Percentiles rank a stretch among this genome's conserved stretches.
Evolutionary conservation across 1,140 invertebrate genomes (phyloP).

Genomic region (Drosophila pectinifera): DNA sequence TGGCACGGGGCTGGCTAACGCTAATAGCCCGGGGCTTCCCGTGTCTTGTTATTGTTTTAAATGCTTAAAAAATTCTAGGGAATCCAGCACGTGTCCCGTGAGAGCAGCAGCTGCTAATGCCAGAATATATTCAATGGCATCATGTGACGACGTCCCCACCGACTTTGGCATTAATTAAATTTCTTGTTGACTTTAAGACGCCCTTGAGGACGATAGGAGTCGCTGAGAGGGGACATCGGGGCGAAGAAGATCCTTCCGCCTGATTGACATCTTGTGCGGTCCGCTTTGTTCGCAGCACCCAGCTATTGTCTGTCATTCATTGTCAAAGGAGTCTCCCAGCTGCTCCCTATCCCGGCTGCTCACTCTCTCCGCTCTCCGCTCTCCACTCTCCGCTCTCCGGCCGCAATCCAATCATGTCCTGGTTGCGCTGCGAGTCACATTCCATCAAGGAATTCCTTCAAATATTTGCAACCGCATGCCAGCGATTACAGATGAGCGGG

Average conservation of each 20-base stretch:
- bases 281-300: conserved; percentile 32
- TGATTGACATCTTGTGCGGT: conserved; percentile 67
- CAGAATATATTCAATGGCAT: conserved; percentile 53
- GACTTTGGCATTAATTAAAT: conserved; percentile 63
- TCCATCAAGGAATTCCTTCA: conserved; percentile 57
- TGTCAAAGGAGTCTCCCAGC: conserved; percentile 45
- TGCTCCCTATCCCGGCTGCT: conserved; percentile 39
- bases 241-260: conserved; percentile 23
- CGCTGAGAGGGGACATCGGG: neutral
- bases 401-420: conserved; percentile 56
- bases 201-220: conserved; percentile 46
- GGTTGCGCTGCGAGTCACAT: conserved; percentile 44
- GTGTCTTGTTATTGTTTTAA: conserved; percentile 67
- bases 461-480: conserved; percentile 62
- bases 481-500: conserved; percentile 18
- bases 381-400: neutral
- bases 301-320: conserved; percentile 52
- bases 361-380: neutral
- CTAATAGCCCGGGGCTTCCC: conserved; percentile 59
- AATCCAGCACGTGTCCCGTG: conserved; percentile 50
- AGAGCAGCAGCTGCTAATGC: conserved; percentile 59
- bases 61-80: conserved; percentile 53
- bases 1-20: conserved; percentile 51
- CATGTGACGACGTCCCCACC: conserved; percentile 49
- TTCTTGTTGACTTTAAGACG: conserved; percentile 61